phyloP scores from a whole-genome alignment of 2,888 invertebrate genomes.

The Incurvaria masculella region DNA sequence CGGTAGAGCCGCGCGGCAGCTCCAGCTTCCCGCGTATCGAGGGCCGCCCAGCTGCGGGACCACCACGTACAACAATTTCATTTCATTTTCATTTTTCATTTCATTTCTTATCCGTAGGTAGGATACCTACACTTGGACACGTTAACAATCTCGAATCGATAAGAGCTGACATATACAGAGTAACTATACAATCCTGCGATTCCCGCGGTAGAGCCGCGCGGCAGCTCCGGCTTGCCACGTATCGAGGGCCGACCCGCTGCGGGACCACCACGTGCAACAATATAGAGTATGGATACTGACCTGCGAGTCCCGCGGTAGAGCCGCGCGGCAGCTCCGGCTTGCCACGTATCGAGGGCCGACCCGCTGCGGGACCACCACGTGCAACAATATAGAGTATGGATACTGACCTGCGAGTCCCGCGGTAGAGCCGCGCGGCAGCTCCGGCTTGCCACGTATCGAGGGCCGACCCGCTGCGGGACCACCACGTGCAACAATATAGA shows the following conservation, averaged over 20 bases:
- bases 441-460: constrained; percentile 47
- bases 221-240: constrained; percentile 42
- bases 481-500: too few relatives aligned
- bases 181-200: too few relatives aligned
- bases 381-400: too few relatives aligned
- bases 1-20: constrained; percentile 41
- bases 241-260: constrained; percentile 42
- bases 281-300: too few relatives aligned
- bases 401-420: constrained; percentile 40
- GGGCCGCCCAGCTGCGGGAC: constrained; percentile 35
- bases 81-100: too few relatives aligned
- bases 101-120: too few relatives aligned
- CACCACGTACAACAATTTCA: too few relatives aligned
- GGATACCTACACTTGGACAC: too few relatives aligned
- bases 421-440: constrained; percentile 41
- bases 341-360: constrained; percentile 44
- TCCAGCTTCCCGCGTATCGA: constrained; percentile 48
- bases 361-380: constrained; percentile 34
- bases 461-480: constrained; percentile 36
- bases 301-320: constrained; percentile 43
- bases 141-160: too few relatives aligned
- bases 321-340: constrained; percentile 43
- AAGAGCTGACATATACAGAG: too few relatives aligned
- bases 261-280: constrained; percentile 34
- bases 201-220: constrained; percentile 44